These are phyloP conservation scores for Characodon lateralis DNA, from an alignment of 2,797 vertebrate species.

Conservation along the genomic window DNA sequence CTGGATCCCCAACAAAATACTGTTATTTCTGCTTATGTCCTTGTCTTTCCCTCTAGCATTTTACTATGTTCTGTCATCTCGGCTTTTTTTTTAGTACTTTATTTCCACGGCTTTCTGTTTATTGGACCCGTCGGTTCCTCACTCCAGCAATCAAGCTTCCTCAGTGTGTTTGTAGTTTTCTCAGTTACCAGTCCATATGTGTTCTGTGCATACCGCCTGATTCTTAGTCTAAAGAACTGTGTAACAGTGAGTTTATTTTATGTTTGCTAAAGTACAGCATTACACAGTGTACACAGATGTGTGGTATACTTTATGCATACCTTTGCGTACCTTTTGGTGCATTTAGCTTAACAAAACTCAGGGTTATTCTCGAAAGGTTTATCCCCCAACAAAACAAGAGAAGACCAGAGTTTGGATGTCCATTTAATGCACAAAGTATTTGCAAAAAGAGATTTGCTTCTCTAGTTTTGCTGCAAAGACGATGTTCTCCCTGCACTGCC, in stretches of 20 bases:
- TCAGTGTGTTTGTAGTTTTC: too few species aligned
- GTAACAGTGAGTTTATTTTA: neutral
- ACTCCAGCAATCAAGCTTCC: too few species aligned
- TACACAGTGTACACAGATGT: neutral
- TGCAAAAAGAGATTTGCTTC: neutral
- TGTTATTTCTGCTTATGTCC: too few species aligned
- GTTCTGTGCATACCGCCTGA: too few species aligned
- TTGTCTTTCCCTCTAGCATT: too few species aligned
- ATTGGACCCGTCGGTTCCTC: too few species aligned
- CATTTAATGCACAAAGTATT: neutral
- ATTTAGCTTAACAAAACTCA: neutral
- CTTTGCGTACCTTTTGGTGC: neutral
- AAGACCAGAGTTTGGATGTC: neutral
- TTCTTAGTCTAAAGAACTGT: neutral
- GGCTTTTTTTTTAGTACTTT: neutral
- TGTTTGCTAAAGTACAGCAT: neutral
- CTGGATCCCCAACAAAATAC: too few species aligned
- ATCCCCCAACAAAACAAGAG: neutral
- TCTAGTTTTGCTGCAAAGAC: too few species aligned
- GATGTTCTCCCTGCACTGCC: neutral
- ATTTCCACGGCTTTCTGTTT: too few species aligned
- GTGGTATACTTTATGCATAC: neutral
- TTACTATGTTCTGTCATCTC: neutral
- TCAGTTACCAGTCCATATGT: too few species aligned
- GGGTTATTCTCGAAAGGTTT: neutral